Conservation (phyloP, 2,113 vertebrate species). For the Prunella himalayana region DNA sequence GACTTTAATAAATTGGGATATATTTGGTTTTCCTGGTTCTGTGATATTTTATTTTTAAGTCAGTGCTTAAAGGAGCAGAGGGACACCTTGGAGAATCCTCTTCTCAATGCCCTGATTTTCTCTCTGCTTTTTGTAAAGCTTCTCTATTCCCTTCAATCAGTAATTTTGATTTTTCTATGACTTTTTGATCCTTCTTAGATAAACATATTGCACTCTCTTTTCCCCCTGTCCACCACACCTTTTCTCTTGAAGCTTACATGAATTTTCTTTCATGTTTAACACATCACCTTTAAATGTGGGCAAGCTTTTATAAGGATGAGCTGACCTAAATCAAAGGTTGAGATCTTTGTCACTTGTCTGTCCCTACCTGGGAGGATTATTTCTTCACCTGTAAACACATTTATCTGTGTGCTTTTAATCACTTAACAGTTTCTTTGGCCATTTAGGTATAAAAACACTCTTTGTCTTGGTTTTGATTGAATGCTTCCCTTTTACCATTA, state of each 20-base stretch:
- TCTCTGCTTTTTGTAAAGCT: background rate
- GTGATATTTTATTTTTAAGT: background rate
- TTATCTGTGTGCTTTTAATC: background rate
- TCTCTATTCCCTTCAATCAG: background rate
- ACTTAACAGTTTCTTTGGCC: background rate
- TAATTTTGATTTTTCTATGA: background rate
- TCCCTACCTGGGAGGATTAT: background rate
- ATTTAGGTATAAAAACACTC: background rate
- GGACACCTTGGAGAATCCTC: background rate
- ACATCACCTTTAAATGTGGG: background rate
- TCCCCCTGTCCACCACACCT: background rate
- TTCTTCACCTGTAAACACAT: background rate
- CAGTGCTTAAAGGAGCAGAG: background rate
- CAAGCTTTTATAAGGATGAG: background rate
- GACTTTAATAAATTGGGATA: background rate
- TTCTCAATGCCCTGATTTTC: background rate
- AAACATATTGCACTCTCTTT: background rate
- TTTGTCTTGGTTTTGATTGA: background rate
- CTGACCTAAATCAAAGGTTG: background rate
- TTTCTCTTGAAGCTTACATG: background rate
- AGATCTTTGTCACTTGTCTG: background rate
- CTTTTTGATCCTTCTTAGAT: background rate
- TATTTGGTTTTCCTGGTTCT: background rate
- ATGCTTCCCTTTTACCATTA: background rate
- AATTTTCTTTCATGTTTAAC: background rate